These are phyloP conservation scores for Galleria mellonella DNA, from an alignment of 1,140 invertebrate species.

Conservation along the genomic window DNA sequence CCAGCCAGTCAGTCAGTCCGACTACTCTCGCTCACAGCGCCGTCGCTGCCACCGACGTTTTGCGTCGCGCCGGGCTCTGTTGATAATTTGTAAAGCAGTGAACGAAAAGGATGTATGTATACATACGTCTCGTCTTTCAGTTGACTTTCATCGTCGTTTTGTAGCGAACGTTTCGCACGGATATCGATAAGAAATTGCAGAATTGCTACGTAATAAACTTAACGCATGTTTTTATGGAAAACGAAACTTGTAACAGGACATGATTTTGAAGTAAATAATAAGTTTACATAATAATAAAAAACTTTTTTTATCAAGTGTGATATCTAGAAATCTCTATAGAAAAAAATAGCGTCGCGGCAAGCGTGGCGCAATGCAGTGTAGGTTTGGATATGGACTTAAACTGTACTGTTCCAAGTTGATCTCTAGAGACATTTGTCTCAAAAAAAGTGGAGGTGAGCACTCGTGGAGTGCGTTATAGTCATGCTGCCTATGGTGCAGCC, in stretches of 20 bases:
- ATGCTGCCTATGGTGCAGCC: conserved; percentile 67
- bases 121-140: conserved; percentile 71
- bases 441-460: conserved; percentile 38
- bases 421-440: conserved; percentile 33
- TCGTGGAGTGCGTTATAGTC: conserved; percentile 41
- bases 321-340: conserved; percentile 24
- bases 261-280: neutral
- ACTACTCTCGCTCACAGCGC: conserved; percentile 23
- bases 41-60: conserved; percentile 21
- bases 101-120: conserved; percentile 68
- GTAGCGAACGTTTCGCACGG: conserved; percentile 68
- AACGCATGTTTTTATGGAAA: conserved; percentile 26
- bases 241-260: neutral
- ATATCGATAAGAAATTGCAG: conserved; percentile 64
- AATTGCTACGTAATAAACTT: conserved; percentile 67
- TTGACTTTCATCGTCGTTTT: conserved; percentile 72
- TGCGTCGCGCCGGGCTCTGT: conserved; percentile 50
- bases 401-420: conserved; percentile 47
- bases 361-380: conserved; percentile 71
- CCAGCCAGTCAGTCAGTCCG: conserved; percentile 28
- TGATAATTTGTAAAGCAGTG: conserved; percentile 65
- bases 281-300: neutral
- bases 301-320: too few relatives aligned
- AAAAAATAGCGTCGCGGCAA: conserved; percentile 51
- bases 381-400: conserved; percentile 60